Evolutionary conservation across 2,113 vertebrate genomes (phyloP).

Genomic region (Epinephelus cyanopodus): DNA sequence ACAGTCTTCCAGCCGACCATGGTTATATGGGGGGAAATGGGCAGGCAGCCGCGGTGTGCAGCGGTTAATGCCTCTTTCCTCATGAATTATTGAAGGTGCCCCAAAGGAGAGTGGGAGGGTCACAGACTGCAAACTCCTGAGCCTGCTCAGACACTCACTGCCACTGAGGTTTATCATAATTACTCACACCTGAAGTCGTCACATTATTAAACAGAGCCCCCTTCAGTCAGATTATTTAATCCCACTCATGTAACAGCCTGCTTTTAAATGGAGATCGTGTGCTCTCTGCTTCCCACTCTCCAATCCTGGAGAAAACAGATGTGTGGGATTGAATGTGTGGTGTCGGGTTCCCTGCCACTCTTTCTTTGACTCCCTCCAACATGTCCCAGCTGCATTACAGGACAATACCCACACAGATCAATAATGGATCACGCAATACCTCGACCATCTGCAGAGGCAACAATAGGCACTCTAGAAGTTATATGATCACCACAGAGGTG

Average conservation of each 20-base stretch:
- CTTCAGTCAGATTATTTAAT: constrained; percentile 18
- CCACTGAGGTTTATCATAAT: constrained; percentile 33
- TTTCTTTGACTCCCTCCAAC: constrained; percentile 21
- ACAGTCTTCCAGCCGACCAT: constrained; percentile 65
- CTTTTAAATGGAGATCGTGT: not conserved
- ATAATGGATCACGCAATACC: constrained; percentile 64
- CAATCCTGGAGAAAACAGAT: constrained; percentile 38
- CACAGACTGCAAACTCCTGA: constrained; percentile 41
- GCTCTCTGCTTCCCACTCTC: constrained; percentile 23
- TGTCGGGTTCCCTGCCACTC: constrained; percentile 49
- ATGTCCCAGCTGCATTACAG: constrained; percentile 53
- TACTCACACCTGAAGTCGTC: constrained; percentile 28
- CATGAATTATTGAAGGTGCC: constrained; percentile 77
- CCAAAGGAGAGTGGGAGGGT: constrained; percentile 54
- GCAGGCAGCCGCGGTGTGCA: constrained; percentile 55
- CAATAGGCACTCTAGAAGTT: constrained; percentile 55
- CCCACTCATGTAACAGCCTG: not conserved
- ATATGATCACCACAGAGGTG: constrained; percentile 23
- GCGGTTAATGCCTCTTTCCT: constrained; percentile 65
- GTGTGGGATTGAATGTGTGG: constrained; percentile 58
- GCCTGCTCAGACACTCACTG: constrained; percentile 24
- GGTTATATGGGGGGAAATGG: constrained; percentile 30
- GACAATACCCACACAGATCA: constrained; percentile 66
- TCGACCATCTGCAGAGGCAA: constrained; percentile 48
- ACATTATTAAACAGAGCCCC: constrained; percentile 14